Base-by-base conservation (phyloP, 1,140 invertebrate species). In the Aphis craccivora region DNA sequence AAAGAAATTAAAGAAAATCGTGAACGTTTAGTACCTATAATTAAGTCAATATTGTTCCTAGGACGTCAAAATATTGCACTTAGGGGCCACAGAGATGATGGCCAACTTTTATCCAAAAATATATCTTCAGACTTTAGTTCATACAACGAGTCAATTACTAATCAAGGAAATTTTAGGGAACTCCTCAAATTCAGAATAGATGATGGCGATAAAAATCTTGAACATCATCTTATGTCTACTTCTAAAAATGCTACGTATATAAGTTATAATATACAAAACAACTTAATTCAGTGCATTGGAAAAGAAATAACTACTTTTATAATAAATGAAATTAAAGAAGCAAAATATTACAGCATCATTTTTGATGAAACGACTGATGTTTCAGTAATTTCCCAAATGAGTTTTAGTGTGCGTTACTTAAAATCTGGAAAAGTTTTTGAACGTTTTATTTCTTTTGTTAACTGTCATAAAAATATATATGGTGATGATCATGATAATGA, bases 391-490 rank as follows among this genome's bases (percentile, higher is more conserved):
- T 81, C 76, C 1, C 35, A 81, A 81, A 81, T 81, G 76, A 81
- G 37, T 84, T 84, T 43, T 8, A 84, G 83, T 84, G 83, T 84
- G 30, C 20, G 83, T 1, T 84, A 84, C 30, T 43, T 83, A 40
- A 37, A 83, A 83, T 83, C 81, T 40, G 81, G 81, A 37, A 83
- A 83, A 83, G 37, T 40, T 37, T 83, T 83, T 83, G 81, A 83
- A 43, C 81, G 37, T 18, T 83, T 83, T 83, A n/a, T 81, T n/a
- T n/a, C n/a, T 81, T 37, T 81, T 81, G n/a, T 81, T 81, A 35
- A 81, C 67, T 81, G 35, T 43, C 81, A 83, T 83, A 83, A 83
- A 83, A 22, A 83, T 23, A 83, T 83, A 22, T 83, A 83, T 43
- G 25, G 8, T 40, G 76, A 83, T 83, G 37, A 40, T 22, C 0